Percentiles rank a stretch among this genome's conserved stretches.
These are phyloP conservation scores for Harpalus rubripes DNA, from an alignment of 2,888 invertebrate genomes.

Conservation along the genomic window DNA sequence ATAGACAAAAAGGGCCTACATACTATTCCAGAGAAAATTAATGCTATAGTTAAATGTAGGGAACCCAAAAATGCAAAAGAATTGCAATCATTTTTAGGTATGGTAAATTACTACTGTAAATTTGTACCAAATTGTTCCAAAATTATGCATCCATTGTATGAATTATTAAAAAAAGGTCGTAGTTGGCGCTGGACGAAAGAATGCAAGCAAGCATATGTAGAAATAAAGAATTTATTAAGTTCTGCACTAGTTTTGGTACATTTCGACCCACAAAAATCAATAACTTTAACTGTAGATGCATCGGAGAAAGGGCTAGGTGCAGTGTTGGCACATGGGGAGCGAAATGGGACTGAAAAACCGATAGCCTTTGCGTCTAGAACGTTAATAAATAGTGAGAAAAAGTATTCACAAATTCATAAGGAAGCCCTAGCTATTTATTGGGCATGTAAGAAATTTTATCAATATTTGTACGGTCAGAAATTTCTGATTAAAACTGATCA, in stretches of 20 bases:
- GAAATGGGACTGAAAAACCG: no score
- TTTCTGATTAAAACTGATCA: conserved; percentile 40
- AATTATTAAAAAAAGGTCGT: conserved; percentile 69
- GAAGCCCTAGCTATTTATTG: conserved; percentile 49
- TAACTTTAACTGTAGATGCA: conserved; percentile 60
- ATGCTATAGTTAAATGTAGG: conserved; percentile 70
- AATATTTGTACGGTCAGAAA: conserved; percentile 23
- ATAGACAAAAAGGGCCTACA: conserved; percentile 69
- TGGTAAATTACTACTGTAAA: conserved; percentile 69
- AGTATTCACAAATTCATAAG: conserved; percentile 58
- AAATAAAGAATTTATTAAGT: conserved; percentile 7
- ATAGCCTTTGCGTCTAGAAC: no score
- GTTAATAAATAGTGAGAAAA: neutral
- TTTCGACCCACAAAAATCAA: conserved; percentile 36
- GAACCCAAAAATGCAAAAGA: conserved; percentile 69
- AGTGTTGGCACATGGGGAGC: conserved; percentile 23
- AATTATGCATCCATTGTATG: conserved; percentile 71
- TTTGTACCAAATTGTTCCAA: conserved; percentile 71
- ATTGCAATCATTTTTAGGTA: conserved; percentile 69
- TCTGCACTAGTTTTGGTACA: conserved; percentile 1
- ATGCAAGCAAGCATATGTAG: conserved; percentile 64
- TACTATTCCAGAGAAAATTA: conserved; percentile 69
- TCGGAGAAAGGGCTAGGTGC: conserved; percentile 14
- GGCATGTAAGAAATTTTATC: conserved; percentile 50
- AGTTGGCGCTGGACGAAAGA: conserved; percentile 69